Evolutionary conservation across 2,113 vertebrate species (phyloP).

Genomic region (Caranx ignobilis): DNA sequence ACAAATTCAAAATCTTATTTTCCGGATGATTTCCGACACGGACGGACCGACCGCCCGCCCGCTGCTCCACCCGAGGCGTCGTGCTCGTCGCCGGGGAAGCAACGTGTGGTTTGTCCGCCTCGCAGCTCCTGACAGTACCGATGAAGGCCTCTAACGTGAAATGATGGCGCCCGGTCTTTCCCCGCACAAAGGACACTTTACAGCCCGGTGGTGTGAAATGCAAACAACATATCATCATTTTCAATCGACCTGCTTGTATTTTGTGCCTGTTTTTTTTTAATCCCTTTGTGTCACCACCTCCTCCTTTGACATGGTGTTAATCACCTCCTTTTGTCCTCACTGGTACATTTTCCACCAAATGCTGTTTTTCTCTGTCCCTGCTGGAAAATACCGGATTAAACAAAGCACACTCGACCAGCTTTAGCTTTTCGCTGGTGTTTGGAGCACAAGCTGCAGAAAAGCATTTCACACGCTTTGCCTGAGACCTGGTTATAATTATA

Average conservation of each 20-base stretch:
- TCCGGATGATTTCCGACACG: accelerated
- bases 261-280: too few relatives aligned
- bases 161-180: constrained; percentile 67
- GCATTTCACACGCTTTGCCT: neutral
- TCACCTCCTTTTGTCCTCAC: neutral
- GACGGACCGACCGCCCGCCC: accelerated
- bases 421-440: neutral
- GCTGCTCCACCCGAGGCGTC: neutral
- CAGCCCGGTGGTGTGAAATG: neutral
- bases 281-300: neutral
- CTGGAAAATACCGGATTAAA: constrained; percentile 58
- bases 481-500: too few relatives aligned
- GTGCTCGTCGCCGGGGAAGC: neutral
- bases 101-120: neutral
- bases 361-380: constrained; percentile 1
- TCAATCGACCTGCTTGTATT: neutral
- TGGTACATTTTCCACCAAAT: constrained; percentile 11
- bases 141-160: constrained; percentile 48
- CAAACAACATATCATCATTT: neutral
- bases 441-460: neutral
- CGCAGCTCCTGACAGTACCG: neutral
- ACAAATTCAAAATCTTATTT: neutral
- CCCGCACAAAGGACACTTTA: constrained; percentile 71
- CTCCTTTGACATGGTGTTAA: neutral
- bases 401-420: constrained; percentile 28